Conservation (phyloP, 2,888 invertebrate species). For the Cataglyphis albicans region DNA sequence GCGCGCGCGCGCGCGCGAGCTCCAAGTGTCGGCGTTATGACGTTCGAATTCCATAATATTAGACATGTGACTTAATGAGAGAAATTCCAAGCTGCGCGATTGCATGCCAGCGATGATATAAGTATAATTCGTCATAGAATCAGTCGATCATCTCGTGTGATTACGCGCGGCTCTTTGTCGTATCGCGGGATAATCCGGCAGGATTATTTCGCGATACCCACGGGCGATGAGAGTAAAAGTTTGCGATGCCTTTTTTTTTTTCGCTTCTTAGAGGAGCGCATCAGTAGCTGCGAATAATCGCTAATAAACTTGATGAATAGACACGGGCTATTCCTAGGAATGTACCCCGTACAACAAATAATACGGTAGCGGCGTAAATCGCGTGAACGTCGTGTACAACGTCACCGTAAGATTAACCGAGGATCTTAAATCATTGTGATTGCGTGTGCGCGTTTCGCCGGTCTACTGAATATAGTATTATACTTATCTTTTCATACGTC, state of each 20-base stretch:
- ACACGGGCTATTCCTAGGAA: neutral
- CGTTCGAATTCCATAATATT: constrained; percentile 26
- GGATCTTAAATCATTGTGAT: constrained; percentile 45
- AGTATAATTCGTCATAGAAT: constrained; percentile 7
- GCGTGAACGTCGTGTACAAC: constrained; percentile 22
- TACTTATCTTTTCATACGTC: constrained; percentile 22
- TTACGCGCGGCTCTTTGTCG: neutral
- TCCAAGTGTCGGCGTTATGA: constrained; percentile 8
- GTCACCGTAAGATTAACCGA: constrained; percentile 35
- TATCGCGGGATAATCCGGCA: neutral
- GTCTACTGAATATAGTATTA: neutral
- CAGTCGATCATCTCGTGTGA: constrained; percentile 10
- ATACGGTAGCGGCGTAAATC: constrained; percentile 37
- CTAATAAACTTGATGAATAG: constrained; percentile 43
- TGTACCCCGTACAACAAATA: constrained; percentile 32
- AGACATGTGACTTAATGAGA: constrained; percentile 40
- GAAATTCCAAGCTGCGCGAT: constrained; percentile 27
- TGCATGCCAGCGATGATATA: constrained; percentile 33
- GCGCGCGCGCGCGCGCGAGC: neutral
- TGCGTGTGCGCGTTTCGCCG: constrained; percentile 19
- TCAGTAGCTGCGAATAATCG: constrained; percentile 11
- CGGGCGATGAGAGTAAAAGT: neutral
- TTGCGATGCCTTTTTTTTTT: neutral
- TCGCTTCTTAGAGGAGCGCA: neutral
- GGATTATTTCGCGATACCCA: neutral